Base-by-base conservation (phyloP, 2,888 invertebrate species). In the Coronaproctus castanopsis region DNA sequence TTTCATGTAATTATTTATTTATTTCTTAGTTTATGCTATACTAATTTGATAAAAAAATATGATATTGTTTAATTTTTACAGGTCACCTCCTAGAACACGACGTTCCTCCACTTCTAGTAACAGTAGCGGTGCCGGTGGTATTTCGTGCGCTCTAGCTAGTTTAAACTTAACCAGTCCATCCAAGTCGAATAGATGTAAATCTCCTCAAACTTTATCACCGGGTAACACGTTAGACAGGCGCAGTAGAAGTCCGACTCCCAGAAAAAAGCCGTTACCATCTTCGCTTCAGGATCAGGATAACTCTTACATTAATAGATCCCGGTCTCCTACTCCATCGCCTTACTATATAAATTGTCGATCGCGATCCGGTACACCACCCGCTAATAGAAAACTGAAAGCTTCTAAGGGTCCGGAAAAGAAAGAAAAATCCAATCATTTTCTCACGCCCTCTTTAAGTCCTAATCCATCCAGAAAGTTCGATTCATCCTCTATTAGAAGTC, bases 71-170 rank as follows among this genome's bases (percentile, higher is more conserved):
- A n/a, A 10, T 61, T 52, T 57, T 57, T 60, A 22, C 65, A 76
- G 76, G 70, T 76, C 76, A 66, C 76, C 76, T 62, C 75, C 75
- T 59, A 70, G 74, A 64, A 74, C 74, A 23, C 72, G 75, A 59
- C 71, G 75, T 54, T 74, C 74, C 64, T 75, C 75, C 24, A 74
- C 74, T 58, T 75, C 75, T 62, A 74, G 74, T 65, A 72, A 74
- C 49, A 72, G 74, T 59, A 74, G 72, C 57, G 71, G 70, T 59
- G 70, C 69, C 24, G 71, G 71, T 57, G 59, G 60, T 10, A 52
- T 55, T 24, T 20, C 63, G 19, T 57, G 61, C 23, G 24, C 57
- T 53, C 54, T 61, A 36, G 51, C 52, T 48, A 36, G 36, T 36
- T 36, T 36, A 36, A 36, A 36, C 14, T 36, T 36, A 14, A 36